A percentile compares a stretch with the other conserved stretches of the same genome.
phyloP scores from a whole-genome alignment of 2,888 invertebrate species.

The Drosophila maculinotata region DNA sequence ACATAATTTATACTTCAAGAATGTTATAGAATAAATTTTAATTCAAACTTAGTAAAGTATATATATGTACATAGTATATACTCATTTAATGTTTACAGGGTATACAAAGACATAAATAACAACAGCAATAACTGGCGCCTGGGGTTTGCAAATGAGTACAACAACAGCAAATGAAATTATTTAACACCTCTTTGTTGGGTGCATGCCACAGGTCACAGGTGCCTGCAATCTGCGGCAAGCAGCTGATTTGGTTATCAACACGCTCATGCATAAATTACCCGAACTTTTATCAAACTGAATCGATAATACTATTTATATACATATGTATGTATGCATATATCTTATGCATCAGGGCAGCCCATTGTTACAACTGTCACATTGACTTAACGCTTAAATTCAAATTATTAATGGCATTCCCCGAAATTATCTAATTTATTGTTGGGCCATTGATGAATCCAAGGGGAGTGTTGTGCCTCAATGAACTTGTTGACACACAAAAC shows the following conservation, averaged over 20 bases:
- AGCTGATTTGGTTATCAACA: not conserved
- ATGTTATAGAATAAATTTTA: too few relatives aligned
- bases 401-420: conserved; percentile 34
- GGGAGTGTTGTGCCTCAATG: conserved; percentile 39
- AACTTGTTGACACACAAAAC: conserved; percentile 62
- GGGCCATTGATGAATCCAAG: not conserved
- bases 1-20: too few relatives aligned
- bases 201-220: conserved; percentile 42
- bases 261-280: conserved; percentile 8
- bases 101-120: conserved; percentile 45
- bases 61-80: not conserved
- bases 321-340: conserved; percentile 1
- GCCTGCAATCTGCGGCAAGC: conserved; percentile 7
- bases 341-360: not conserved
- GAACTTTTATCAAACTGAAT: conserved; percentile 12
- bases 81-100: conserved; percentile 12
- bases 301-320: not conserved
- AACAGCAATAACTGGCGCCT: conserved; percentile 15
- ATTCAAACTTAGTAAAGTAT: too few relatives aligned
- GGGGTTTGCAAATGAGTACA: conserved; percentile 26
- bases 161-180: conserved; percentile 47
- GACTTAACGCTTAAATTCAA: conserved; percentile 18
- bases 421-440: conserved; percentile 65
- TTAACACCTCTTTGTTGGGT: conserved; percentile 49
- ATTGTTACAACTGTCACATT: conserved; percentile 34